Conservation (phyloP, 2,888 invertebrate species). For the Heteromurus nitidus region DNA sequence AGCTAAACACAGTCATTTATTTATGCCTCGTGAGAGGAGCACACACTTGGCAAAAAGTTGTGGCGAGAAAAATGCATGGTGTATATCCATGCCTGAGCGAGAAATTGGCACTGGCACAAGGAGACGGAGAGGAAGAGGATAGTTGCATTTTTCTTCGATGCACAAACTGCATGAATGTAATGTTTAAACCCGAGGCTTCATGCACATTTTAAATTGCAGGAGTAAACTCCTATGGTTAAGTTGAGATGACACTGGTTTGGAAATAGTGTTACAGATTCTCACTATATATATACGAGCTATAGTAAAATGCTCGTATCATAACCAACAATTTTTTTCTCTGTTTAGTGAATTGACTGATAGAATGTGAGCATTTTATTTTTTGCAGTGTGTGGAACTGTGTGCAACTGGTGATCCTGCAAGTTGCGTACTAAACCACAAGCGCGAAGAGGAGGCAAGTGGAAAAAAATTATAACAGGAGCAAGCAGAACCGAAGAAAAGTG, state of each 20-base stretch:
- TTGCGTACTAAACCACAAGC: constrained; percentile 16
- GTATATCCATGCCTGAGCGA: constrained; percentile 34
- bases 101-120: constrained; percentile 63
- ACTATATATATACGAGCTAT: not conserved
- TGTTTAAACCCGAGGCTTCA: not conserved
- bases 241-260: too few species aligned
- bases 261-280: not conserved
- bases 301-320: too few species aligned
- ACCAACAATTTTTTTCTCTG: too few species aligned
- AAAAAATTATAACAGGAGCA: constrained; percentile 33
- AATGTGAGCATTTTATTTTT: too few species aligned
- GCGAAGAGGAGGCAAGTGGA: constrained; percentile 37
- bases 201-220: not conserved
- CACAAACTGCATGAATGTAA: constrained; percentile 40
- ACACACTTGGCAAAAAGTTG: not conserved
- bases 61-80: constrained; percentile 30
- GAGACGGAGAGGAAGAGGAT: constrained; percentile 26
- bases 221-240: too few species aligned
- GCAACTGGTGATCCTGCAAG: constrained; percentile 21
- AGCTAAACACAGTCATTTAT: too few species aligned
- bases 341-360: too few species aligned
- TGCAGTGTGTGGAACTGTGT: too few species aligned
- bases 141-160: constrained; percentile 48
- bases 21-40: too few species aligned
- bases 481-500: constrained; percentile 52